Evolutionary conservation across 2,113 vertebrate genomes (phyloP), one percentile per base, ranked within the genome.

Genomic region (Montifringilla adamsi): DNA sequence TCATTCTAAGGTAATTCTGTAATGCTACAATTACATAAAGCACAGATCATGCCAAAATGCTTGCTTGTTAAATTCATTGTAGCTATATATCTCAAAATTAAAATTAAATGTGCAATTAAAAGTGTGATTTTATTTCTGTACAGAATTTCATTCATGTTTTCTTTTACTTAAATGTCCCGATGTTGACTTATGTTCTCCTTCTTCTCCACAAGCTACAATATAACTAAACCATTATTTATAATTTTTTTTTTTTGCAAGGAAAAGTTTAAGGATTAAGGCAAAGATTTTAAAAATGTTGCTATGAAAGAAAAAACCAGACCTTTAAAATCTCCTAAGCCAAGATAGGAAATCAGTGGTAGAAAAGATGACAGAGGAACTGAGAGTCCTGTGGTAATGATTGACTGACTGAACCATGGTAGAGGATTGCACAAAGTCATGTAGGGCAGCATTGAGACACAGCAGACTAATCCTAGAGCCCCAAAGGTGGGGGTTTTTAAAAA

Each of bases 401-500:
- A 58, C 27, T 46, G 52, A 62, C 27, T 46, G 52, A 72, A 37
- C 28, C 43, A 39, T 3, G 6, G 68, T 8, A 19, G 17, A 87
- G 68, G 7, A 41, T 63, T 80, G 47, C 39, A 55, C 24, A 22
- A 52, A 52, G 35, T 52, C 43, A 62, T 22, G 24, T 6, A 52
- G 35, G 41, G 17, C 31, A 52, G 80, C 2, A 12, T 63, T 81
- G 41, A 72, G 30, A 35, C n/a, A 72, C 77, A 68, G 24, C 11
- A 89, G n/a, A 60, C 41, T 41, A 76, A 81, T 41, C 39, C 18
- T 18, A 49, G 27, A 53, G 30, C 6, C 22, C 39, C 30, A 52
- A 37, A 50, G 21, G 6, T 28, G 16, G 3, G 2, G 0, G 0
- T 1, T 13, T 18, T 19, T 13, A 7, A n/a, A 9, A 53, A 30